These are phyloP conservation scores for Cheilinus undulatus DNA, from an alignment of 2,113 vertebrate species.

Conservation along the genomic window DNA sequence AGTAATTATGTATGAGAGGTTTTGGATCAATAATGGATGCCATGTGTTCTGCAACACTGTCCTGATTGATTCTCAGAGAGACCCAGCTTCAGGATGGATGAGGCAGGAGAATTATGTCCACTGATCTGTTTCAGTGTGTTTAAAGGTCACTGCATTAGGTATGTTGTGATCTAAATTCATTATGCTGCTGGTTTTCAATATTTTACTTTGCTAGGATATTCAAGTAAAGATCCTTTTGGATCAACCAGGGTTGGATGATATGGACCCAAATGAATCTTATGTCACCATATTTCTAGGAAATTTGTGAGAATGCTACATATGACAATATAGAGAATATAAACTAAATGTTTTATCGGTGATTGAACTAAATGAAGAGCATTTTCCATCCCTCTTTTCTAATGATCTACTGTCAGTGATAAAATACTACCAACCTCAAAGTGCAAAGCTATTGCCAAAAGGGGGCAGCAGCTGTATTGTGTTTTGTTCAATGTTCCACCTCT, in stretches of 20 bases:
- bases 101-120: constrained; percentile 53
- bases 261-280: no score
- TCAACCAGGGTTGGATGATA: background rate
- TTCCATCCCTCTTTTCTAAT: no score
- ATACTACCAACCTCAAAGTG: no score
- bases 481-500: no score
- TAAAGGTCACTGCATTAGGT: constrained; percentile 63
- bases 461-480: no score
- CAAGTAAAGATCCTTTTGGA: background rate
- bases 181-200: background rate
- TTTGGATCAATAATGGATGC: constrained; percentile 76
- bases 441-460: no score
- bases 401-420: no score
- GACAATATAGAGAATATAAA: no score
- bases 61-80: constrained; percentile 72
- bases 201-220: background rate
- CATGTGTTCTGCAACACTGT: constrained; percentile 67
- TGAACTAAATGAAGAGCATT: no score
- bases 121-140: constrained; percentile 52
- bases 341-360: no score
- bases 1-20: constrained; percentile 80
- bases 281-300: no score
- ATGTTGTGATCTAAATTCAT: background rate
- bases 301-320: no score
- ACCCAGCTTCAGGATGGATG: constrained; percentile 57